phyloP scores from a whole-genome alignment of 2,797 vertebrate genomes.

The Gobionotothen gibberifrons region DNA sequence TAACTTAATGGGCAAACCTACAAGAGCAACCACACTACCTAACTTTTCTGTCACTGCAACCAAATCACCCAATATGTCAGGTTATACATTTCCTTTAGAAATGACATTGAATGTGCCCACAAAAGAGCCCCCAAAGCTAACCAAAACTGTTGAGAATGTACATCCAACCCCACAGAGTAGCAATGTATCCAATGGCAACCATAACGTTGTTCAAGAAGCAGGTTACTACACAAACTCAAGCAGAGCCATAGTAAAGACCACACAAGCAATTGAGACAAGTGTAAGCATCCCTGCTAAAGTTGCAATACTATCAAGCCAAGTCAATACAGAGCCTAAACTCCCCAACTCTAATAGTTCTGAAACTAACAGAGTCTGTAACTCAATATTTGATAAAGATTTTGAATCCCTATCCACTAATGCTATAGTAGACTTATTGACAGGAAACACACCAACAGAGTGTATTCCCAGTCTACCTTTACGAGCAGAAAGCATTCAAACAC shows the following conservation, averaged over 20 bases:
- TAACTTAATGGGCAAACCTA: constrained; percentile 8
- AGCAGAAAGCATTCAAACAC: constrained; percentile 33
- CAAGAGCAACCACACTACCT: constrained; percentile 26
- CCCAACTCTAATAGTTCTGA: constrained; percentile 1
- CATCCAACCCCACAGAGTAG: neutral
- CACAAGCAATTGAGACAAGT: constrained; percentile 3
- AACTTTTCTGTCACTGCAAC: neutral
- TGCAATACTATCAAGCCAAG: neutral
- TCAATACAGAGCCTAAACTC: constrained; percentile 11
- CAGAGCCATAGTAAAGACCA: neutral
- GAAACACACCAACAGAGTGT: constrained; percentile 15
- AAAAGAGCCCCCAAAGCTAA: constrained; percentile 22
- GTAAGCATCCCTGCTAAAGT: constrained; percentile 30
- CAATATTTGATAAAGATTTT: constrained; percentile 5
- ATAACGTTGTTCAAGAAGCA: constrained; percentile 26
- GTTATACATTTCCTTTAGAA: constrained; percentile 12
- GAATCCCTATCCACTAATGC: constrained; percentile 10
- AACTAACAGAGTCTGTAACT: constrained; percentile 14
- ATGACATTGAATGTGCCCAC: neutral
- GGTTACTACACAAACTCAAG: constrained; percentile 23
- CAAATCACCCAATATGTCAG: constrained; percentile 32
- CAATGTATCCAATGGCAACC: constrained; percentile 9
- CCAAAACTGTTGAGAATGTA: constrained; percentile 12
- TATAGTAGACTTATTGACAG: neutral
- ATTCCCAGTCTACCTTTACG: neutral